Conservation (phyloP, 64 coral and sea anemone species). For the Trachythela sp. region DNA sequence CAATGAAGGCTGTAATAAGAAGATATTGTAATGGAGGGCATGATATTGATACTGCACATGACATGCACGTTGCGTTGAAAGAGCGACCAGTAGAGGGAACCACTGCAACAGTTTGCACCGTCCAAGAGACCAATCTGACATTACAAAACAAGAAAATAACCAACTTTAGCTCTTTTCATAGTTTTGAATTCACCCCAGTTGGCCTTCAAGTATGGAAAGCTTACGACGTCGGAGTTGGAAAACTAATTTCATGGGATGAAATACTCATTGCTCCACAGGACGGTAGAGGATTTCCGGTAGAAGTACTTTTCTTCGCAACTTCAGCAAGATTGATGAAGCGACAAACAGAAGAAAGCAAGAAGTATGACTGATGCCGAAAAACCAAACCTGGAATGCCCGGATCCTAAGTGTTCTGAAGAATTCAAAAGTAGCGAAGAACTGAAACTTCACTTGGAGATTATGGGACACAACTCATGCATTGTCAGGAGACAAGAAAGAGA, state of each 20-base stretch:
- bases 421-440: slow-evolving; percentile 40
- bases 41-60: not conserved
- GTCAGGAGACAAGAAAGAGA: not conserved
- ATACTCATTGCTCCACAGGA: slow-evolving; percentile 26
- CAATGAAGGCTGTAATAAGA: slow-evolving; percentile 13
- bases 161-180: slow-evolving; percentile 10
- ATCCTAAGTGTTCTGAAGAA: slow-evolving; percentile 36
- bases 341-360: not conserved
- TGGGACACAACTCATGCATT: slow-evolving; percentile 27
- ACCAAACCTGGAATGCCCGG: slow-evolving; percentile 34
- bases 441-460: slow-evolving; percentile 40
- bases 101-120: not conserved
- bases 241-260: slow-evolving; percentile 44
- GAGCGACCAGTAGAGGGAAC: not conserved
- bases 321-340: slow-evolving; percentile 32
- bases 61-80: not conserved
- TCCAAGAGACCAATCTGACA: not conserved
- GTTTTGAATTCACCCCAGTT: not conserved
- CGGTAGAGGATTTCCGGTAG: not conserved
- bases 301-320: slow-evolving; percentile 31
- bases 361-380: slow-evolving; percentile 3
- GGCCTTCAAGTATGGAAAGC: slow-evolving; percentile 12
- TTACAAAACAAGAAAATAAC: not conserved
- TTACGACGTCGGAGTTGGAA: slow-evolving; percentile 7
- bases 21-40: slow-evolving; percentile 7